Base-by-base conservation (phyloP, 2,888 invertebrate species). In the Xestia xanthographa region DNA sequence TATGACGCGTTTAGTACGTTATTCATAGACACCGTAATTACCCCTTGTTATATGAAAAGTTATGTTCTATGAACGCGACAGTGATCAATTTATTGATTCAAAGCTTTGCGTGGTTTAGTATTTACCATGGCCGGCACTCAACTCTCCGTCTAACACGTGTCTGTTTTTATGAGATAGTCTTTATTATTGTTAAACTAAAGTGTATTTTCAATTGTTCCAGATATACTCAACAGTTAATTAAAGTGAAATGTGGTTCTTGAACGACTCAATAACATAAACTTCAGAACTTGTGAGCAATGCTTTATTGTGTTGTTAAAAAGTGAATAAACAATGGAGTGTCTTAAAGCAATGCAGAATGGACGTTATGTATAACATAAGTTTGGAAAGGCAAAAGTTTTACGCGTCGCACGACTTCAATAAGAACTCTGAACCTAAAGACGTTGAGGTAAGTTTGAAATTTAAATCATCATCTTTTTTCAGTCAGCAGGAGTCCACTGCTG, bases 361-460 rank as follows among this genome's bases (percentile, higher is more conserved):
- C 90, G 66, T 91, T 26, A 92, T 93, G 92, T 81, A 89, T 86
- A 95, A 95, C 77, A 91, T 93, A 41, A 93, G 92, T 45, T 87
- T 94, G 78, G 92, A 93, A 79, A 89, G 94, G 38, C 90, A 94
- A 72, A 93, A 92, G 84, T 95, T 95, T 85, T 94, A 94, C 82
- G 92, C 91, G 3, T 88, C 88, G 6, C 91, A 93, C 87, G 89
- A 92, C 56, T 93, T 94, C 84, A 93, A 92, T 81, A 91, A 92
- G 45, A 83, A 90, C 4, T 81, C 87, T 5, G 87, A 90, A 45
- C 80, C 91, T 83, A 88, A 92, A 68, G 92, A 92, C 86, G 91
- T 94, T 63, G 95, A 95, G 93, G 95, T 95, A 88, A 92, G 88
- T 80, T 75, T 72, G 12, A 45, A 5, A 20, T 66, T 68, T 45